A percentile compares a stretch with the other conserved stretches of the same genome.
Evolutionary conservation across 2,113 vertebrate genomes (phyloP).

Genomic region (Dermatemys mawii): DNA sequence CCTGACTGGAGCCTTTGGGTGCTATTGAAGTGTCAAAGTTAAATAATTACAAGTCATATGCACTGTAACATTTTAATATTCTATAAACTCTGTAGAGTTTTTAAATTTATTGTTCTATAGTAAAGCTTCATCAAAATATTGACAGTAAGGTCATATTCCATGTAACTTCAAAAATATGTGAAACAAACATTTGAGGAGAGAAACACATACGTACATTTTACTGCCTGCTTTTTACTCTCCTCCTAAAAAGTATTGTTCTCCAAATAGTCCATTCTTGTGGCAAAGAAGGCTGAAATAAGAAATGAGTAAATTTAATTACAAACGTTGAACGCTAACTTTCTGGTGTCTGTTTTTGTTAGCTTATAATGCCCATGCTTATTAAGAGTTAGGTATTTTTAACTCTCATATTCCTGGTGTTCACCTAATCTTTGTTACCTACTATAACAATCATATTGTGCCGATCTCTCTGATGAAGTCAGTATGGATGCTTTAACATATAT

Average conservation of each 20-base stretch:
- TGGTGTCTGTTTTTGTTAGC: neutral
- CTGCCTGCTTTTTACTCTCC: neutral
- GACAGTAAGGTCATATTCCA: neutral
- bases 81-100: neutral
- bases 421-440: neutral
- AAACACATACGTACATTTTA: neutral
- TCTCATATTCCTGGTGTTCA: neutral
- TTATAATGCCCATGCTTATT: neutral
- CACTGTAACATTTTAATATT: neutral
- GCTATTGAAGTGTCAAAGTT: neutral
- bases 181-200: neutral
- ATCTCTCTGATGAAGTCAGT: neutral
- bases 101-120: neutral
- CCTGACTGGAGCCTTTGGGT: neutral
- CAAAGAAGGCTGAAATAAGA: slow-evolving; percentile 2
- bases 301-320: neutral
- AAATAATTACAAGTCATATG: neutral
- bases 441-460: neutral
- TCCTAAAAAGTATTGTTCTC: neutral
- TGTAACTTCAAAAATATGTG: neutral
- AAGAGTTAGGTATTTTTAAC: neutral
- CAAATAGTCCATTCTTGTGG: neutral
- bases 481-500: neutral
- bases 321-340: neutral
- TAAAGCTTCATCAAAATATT: neutral